Evolutionary conservation across 2,888 invertebrate genomes (phyloP).

Genomic region (Ichneumoninae sp.): DNA sequence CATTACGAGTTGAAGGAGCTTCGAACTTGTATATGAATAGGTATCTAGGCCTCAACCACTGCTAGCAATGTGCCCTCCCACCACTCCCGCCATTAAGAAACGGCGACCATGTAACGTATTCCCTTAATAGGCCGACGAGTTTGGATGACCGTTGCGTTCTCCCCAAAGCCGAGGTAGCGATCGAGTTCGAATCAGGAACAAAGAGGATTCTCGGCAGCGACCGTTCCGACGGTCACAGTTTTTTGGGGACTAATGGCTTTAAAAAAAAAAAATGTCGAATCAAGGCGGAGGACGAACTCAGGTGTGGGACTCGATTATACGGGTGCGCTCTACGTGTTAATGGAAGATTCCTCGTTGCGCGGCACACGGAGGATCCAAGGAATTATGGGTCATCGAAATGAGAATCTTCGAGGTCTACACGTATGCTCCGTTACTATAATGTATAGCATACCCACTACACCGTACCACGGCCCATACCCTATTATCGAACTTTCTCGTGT

Average conservation of each 20-base stretch:
- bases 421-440: conserved; percentile 30
- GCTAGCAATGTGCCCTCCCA: too few relatives aligned
- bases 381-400: conserved; percentile 46
- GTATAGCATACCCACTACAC: conserved; percentile 16
- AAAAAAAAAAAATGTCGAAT: conserved; percentile 18
- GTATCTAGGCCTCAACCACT: too few relatives aligned
- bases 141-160: neutral
- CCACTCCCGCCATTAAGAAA: neutral
- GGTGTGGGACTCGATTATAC: conserved; percentile 33
- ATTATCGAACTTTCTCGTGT: conserved; percentile 54
- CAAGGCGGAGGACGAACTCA: conserved; percentile 16
- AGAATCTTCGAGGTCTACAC: conserved; percentile 21
- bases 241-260: conserved; percentile 24
- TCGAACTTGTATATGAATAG: too few relatives aligned
- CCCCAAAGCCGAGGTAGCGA: neutral
- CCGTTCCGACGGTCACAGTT: neutral
- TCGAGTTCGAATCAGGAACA: conserved; percentile 1
- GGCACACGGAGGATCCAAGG: conserved; percentile 21
- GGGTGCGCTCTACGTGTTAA: conserved; percentile 39
- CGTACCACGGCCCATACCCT: conserved; percentile 15
- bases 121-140: neutral
- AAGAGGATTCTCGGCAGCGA: neutral
- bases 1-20: too few relatives aligned
- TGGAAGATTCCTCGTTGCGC: conserved; percentile 22
- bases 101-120: neutral